Conservation (phyloP, 2,113 vertebrate species). For the Pygoscelis antarcticus region DNA sequence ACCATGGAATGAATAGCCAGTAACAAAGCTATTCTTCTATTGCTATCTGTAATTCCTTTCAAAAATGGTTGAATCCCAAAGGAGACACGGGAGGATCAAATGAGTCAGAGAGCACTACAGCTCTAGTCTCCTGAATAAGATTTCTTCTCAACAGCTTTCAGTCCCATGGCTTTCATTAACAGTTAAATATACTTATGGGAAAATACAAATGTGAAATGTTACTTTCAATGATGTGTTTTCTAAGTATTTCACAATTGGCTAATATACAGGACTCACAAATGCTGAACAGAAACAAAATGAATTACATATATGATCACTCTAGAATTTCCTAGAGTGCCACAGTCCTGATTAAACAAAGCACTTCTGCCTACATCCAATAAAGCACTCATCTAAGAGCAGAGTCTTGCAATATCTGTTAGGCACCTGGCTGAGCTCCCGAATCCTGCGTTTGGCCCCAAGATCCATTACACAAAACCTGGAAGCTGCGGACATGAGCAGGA, state of each 20-base stretch:
- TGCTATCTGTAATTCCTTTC: constrained; percentile 63
- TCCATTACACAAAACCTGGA: background rate
- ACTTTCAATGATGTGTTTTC: constrained; percentile 51
- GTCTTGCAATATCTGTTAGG: background rate
- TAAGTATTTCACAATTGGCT: constrained; percentile 51
- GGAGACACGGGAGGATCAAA: constrained; percentile 44
- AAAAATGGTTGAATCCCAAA: constrained; percentile 44
- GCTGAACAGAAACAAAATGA: constrained; percentile 25
- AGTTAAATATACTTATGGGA: constrained; percentile 53
- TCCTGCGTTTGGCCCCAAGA: background rate
- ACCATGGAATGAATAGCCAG: constrained; percentile 43
- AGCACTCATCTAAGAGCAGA: background rate
- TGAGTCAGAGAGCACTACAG: constrained; percentile 59
- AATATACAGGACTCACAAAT: background rate
- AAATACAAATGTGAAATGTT: constrained; percentile 50
- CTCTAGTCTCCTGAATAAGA: constrained; percentile 53
- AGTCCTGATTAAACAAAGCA: constrained; percentile 38
- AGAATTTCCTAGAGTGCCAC: constrained; percentile 47
- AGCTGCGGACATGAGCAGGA: background rate
- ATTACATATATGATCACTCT: background rate
- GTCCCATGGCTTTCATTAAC: constrained; percentile 53
- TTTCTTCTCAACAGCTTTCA: constrained; percentile 57
- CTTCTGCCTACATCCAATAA: background rate
- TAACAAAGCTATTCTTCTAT: constrained; percentile 46
- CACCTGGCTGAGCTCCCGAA: background rate